Evolutionary conservation across 2,888 invertebrate genomes (phyloP).

Genomic region (Lasius platythorax): DNA sequence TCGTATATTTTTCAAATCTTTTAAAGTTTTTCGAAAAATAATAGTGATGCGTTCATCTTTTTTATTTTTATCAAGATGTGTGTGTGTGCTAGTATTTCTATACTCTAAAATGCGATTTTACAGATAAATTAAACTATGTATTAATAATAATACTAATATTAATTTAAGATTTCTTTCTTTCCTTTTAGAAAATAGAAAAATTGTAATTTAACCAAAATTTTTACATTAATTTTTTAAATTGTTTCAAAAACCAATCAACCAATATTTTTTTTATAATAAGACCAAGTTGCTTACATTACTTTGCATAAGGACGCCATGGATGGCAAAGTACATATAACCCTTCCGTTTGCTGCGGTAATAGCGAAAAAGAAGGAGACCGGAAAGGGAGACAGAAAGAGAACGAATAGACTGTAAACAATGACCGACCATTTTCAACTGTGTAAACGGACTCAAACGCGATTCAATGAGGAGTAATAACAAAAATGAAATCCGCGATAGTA

Average conservation of each 20-base stretch:
- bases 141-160: conserved; percentile 1
- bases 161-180: neutral
- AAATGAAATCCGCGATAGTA: conserved; percentile 47
- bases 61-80: neutral
- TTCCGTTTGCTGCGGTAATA: conserved; percentile 70
- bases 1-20: neutral
- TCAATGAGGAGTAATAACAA: conserved; percentile 53
- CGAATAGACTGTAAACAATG: conserved; percentile 55
- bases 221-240: neutral
- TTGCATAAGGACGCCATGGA: conserved; percentile 50
- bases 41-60: neutral
- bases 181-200: neutral
- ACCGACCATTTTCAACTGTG: conserved; percentile 46
- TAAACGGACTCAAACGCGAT: conserved; percentile 53
- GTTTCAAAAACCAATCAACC: conserved; percentile 53
- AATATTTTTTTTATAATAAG: conserved; percentile 62
- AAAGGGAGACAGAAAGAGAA: conserved; percentile 13
- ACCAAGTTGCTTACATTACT: conserved; percentile 41
- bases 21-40: neutral
- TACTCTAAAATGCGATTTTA: neutral
- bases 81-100: neutral
- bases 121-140: neutral
- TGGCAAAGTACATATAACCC: conserved; percentile 62
- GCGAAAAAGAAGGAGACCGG: conserved; percentile 41
- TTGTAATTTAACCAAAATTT: neutral